Evolutionary conservation across 2,113 vertebrate species (phyloP), one percentile per base, ranked within the genome.

Genomic region (Bombycilla garrulus): DNA sequence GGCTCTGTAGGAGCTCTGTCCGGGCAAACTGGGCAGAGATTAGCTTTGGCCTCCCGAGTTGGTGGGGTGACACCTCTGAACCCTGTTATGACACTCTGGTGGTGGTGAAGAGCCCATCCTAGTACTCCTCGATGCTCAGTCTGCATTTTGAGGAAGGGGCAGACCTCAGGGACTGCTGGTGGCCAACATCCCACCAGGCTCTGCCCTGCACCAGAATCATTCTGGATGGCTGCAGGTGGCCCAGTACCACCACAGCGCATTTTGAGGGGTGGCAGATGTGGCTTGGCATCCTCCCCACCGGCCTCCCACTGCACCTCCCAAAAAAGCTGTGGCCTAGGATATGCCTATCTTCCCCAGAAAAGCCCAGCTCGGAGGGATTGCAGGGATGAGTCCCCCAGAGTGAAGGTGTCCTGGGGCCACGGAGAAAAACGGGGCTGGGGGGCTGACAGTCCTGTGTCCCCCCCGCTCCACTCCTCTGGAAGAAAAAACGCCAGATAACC

Each of bases 271-370:
- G 25, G 12, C 26, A 56, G 26, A 16, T 11, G 15, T 0, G 10
- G 24, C 36, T 38, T 35, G 35, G 33, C 35, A 57, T 14, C 19
- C 17, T 24, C 12, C 1, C 11, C 15, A 1, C 38, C 38, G 3
- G 11, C 20, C 18, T 22, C 10, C 5, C 3, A 1, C 5, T 0
- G 0, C 0, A 0, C 29, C 12, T 60, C 57, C 20, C 62, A 48
- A 56, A 70, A n/a, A 33, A 51, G 31, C 35, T 25, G 17, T 12
- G 20, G 40, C 5, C 16, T 56, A 36, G 28, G 21, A 31, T 11
- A 28, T 7, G 13, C 29, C 56, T 6, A 1, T 3, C 20, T 67
- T 15, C 8, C 29, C n/a, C 16, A 35, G n/a, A 44, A 35, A 4
- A 1, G 3, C 5, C 11, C 24, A n/a, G 24, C 17, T 47, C 1